phyloP scores from a whole-genome alignment of 2,113 vertebrate species.

The Sakesphorus luctuosus region DNA sequence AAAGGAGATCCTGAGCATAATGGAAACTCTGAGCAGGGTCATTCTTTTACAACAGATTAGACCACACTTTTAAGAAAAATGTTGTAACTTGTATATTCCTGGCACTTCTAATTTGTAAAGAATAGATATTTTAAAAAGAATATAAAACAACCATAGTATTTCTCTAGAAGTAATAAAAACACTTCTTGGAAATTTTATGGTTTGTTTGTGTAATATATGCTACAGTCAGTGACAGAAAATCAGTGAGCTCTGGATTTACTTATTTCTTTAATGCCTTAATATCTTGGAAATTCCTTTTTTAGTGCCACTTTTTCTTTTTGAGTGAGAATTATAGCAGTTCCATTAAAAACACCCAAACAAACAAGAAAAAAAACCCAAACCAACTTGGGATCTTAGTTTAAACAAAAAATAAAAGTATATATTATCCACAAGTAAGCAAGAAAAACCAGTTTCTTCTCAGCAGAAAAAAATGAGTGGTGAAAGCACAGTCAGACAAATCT shows the following conservation, averaged over 20 bases:
- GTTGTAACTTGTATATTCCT: neutral
- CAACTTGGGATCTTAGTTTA: neutral
- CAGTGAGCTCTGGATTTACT: neutral
- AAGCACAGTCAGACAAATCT: neutral
- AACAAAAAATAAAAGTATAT: neutral
- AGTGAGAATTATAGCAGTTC: neutral
- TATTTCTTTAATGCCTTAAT: neutral
- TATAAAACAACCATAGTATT: neutral
- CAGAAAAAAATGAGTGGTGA: neutral
- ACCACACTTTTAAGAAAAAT: neutral
- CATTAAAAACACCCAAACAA: neutral
- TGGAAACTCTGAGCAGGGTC: neutral
- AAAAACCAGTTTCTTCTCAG: neutral
- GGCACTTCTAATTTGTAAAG: neutral
- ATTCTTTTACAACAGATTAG: neutral
- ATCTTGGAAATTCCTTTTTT: neutral
- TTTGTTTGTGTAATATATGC: neutral
- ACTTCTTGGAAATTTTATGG: neutral
- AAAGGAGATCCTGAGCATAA: neutral
- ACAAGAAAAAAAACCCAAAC: rapidly evolving
- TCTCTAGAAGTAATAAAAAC: neutral
- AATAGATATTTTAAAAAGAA: neutral
- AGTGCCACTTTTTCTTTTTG: neutral
- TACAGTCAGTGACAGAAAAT: neutral
- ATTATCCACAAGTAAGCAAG: neutral